Evolutionary conservation across 1,140 invertebrate species (phyloP), one percentile per base, ranked within the genome.

Genomic region (Euwallacea fornicatus): DNA sequence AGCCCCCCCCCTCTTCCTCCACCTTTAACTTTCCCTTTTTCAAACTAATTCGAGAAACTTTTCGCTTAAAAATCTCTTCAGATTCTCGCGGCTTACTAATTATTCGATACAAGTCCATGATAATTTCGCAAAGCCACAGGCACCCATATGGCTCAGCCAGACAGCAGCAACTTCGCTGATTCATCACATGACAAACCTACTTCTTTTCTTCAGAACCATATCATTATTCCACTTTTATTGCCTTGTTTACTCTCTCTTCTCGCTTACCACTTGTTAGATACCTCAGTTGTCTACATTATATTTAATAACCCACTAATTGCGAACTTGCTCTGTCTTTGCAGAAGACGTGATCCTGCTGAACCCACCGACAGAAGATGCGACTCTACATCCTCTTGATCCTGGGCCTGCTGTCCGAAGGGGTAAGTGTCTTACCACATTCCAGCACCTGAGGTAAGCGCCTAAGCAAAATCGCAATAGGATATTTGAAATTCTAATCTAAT

Each of bases 361-460:
- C 7, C 43, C 13, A 60, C 16, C 9, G 56, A 59, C 15, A 54
- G 59, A 64, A 69, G 70, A 85, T 85, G 84, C 83, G 83, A 81
- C 82, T 85, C 78, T 76, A 78, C 75, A 79, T 82, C 60, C 71
- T 83, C 68, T 73, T 85, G 56, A 70, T 84, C 72, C 80, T 80
- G 76, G 82, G 83, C 82, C 82, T 85, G 76, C 79, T 85, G 72
- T 78, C 80, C 47, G 78, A 83, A 78, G 80, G 80, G 83, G 84
- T 85, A 74, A 85, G 84, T 84, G 10, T 61, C 4, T 10, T 11
- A 11, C 13, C 9, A 10, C 13, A 50, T 50, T 50, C 46, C 21
- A 33, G 21, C 4, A 33, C 21, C 21, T 33, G 21, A 33, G 21
- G 21, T 33, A 33, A 33, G 21, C 21, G 21, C 21, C 21, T 33